These are phyloP conservation scores for Gonatopus flavifemur DNA, from an alignment of 1,140 invertebrate species.

Conservation along the genomic window DNA sequence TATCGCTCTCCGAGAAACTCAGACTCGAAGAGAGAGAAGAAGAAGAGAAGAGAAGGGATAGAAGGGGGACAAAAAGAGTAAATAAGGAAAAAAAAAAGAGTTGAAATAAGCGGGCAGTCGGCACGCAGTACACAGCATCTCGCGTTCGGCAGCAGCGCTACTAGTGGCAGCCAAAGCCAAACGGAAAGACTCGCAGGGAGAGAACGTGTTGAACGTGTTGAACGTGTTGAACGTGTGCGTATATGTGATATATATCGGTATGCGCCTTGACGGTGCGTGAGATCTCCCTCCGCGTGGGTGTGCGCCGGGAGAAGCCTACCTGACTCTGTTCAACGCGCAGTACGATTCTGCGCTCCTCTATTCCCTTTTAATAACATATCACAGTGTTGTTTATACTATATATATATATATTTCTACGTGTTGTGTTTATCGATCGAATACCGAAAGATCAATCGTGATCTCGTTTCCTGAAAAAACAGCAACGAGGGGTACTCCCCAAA, in stretches of 20 bases:
- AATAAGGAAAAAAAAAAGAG: slow-evolving; percentile 8
- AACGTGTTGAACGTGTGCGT: slow-evolving; percentile 12
- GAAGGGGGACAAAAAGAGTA: too few relatives aligned
- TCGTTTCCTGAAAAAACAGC: too few relatives aligned
- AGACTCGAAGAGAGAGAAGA: slow-evolving; percentile 15
- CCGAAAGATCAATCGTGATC: too few relatives aligned
- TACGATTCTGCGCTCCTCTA: slow-evolving; percentile 44
- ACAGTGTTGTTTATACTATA: too few relatives aligned
- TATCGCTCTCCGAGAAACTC: too few relatives aligned
- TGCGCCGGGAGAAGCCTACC: slow-evolving; percentile 48
- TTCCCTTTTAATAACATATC: too few relatives aligned
- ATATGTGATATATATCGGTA: slow-evolving; percentile 13
- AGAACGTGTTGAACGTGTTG: too few relatives aligned
- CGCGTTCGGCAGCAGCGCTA: slow-evolving; percentile 59
- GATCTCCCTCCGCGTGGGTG: slow-evolving; percentile 45
- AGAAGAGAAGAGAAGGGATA: too few relatives aligned
- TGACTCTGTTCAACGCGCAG: slow-evolving; percentile 57
- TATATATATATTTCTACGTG: too few relatives aligned
- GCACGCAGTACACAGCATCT: slow-evolving; percentile 52
- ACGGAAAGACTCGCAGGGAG: slow-evolving; percentile 50
- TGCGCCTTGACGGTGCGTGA: slow-evolving; percentile 40
- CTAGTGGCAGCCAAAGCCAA: slow-evolving; percentile 55
- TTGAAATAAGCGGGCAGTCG: slow-evolving; percentile 23
- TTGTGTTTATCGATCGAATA: too few relatives aligned
- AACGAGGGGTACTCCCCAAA: too few relatives aligned